Evolutionary conservation across 2,113 vertebrate genomes (phyloP).

Genomic region (Jaculus jaculus): DNA sequence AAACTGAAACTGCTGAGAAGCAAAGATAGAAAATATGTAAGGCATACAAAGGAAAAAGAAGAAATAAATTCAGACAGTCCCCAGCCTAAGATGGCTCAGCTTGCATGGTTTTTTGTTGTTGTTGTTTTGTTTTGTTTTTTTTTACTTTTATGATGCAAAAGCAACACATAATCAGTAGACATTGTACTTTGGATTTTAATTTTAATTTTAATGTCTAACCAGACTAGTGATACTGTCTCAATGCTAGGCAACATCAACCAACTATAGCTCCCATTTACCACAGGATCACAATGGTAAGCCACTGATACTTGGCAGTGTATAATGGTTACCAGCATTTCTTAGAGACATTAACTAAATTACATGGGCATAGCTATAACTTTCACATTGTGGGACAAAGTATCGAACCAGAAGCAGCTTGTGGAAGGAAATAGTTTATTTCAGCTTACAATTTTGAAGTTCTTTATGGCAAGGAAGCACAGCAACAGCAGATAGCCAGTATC

Average conservation of each 20-base stretch:
- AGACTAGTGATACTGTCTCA: background rate
- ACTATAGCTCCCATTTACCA: background rate
- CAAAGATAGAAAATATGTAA: background rate
- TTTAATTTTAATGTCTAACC: background rate
- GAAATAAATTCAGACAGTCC: background rate
- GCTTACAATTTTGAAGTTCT: too few species aligned
- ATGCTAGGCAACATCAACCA: background rate
- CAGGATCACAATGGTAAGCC: background rate
- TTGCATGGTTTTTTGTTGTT: too few species aligned
- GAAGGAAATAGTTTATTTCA: too few species aligned
- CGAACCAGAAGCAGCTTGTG: too few species aligned
- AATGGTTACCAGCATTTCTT: background rate
- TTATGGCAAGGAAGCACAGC: too few species aligned
- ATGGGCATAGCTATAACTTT: too few species aligned
- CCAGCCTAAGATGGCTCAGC: too few species aligned
- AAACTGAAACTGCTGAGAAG: background rate
- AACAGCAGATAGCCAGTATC: too few species aligned
- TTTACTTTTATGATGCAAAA: background rate
- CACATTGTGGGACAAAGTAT: too few species aligned
- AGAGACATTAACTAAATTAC: background rate
- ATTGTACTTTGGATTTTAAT: background rate
- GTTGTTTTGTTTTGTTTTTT: too few species aligned
- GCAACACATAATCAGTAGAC: background rate
- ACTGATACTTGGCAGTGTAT: too few species aligned
- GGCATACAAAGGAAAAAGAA: background rate